These are phyloP conservation scores for Pelodytes ibericus DNA, from an alignment of 2,797 vertebrate species.

Conservation along the genomic window DNA sequence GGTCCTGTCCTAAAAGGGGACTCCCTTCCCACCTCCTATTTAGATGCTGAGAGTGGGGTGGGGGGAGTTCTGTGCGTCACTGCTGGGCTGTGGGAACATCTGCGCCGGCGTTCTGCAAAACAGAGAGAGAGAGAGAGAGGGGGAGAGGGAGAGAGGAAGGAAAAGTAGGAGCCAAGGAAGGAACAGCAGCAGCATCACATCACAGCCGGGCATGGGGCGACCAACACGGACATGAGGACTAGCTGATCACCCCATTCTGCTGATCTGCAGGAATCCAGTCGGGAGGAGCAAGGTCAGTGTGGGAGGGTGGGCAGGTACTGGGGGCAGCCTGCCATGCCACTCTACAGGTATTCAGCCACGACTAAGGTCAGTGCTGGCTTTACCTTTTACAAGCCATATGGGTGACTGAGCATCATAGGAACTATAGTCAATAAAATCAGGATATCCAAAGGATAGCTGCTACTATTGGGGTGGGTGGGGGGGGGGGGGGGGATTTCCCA, in stretches of 20 bases:
- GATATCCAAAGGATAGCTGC: too few relatives aligned
- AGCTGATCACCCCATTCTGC: slow-evolving; percentile 5
- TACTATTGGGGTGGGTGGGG: too few relatives aligned
- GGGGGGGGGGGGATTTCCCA: background rate
- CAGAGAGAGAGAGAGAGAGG: background rate
- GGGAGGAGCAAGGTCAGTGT: background rate
- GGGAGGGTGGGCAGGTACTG: too few relatives aligned
- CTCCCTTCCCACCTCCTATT: slow-evolving; percentile 10
- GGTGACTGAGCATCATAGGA: too few relatives aligned
- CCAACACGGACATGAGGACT: slow-evolving; percentile 15
- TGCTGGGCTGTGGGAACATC: slow-evolving; percentile 20
- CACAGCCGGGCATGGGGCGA: slow-evolving; percentile 1
- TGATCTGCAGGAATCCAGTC: too few relatives aligned
- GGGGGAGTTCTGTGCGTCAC: slow-evolving; percentile 39
- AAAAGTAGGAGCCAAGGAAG: background rate
- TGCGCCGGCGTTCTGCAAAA: slow-evolving; percentile 6
- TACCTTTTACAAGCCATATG: too few relatives aligned
- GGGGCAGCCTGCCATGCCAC: too few relatives aligned
- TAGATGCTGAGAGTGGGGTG: background rate
- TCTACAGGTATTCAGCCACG: background rate
- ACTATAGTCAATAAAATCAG: too few relatives aligned
- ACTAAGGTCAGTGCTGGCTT: slow-evolving; percentile 16
- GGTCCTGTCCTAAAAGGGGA: background rate
- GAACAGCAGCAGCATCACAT: background rate
- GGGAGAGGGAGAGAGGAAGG: background rate